Evolutionary conservation across 1,140 invertebrate species (phyloP).

Genomic region (Drosophila miranda): DNA sequence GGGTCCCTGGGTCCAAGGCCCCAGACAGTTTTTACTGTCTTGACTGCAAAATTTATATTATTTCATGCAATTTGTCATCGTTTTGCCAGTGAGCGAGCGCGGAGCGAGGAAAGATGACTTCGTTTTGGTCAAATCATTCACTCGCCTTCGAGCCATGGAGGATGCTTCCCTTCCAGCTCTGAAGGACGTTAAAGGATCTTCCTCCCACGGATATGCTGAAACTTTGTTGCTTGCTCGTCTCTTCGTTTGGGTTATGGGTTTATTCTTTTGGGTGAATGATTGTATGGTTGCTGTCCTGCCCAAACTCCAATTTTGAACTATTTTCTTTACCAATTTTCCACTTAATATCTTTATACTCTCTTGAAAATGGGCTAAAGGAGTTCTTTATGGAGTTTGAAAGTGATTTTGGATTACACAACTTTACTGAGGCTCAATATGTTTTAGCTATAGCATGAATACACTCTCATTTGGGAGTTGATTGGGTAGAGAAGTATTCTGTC

Average conservation of each 20-base stretch:
- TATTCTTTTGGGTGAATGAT: constrained; percentile 33
- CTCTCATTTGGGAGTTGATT: no score
- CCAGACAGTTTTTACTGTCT: constrained; percentile 70
- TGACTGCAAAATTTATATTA: constrained; percentile 79
- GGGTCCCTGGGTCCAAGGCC: constrained; percentile 20
- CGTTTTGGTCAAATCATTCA: constrained; percentile 50
- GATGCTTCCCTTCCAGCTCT: no score
- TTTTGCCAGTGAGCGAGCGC: constrained; percentile 56
- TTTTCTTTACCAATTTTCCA: constrained; percentile 71
- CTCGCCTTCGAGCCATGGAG: neutral
- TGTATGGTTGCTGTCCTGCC: constrained; percentile 5
- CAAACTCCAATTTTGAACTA: constrained; percentile 6
- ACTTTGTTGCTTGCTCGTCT: neutral
- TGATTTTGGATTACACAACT: neutral
- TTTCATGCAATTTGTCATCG: constrained; percentile 79
- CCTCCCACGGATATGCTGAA: neutral
- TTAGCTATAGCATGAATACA: no score
- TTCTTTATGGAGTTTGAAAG: neutral
- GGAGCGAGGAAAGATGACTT: constrained; percentile 65
- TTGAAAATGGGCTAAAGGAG: neutral
- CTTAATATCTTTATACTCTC: constrained; percentile 50
- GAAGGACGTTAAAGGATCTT: no score
- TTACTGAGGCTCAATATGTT: no score
- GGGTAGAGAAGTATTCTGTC: no score
- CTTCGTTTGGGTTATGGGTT: neutral